Base-by-base conservation (phyloP, 2,113 vertebrate species). In the Corythoichthys haematopterus region DNA sequence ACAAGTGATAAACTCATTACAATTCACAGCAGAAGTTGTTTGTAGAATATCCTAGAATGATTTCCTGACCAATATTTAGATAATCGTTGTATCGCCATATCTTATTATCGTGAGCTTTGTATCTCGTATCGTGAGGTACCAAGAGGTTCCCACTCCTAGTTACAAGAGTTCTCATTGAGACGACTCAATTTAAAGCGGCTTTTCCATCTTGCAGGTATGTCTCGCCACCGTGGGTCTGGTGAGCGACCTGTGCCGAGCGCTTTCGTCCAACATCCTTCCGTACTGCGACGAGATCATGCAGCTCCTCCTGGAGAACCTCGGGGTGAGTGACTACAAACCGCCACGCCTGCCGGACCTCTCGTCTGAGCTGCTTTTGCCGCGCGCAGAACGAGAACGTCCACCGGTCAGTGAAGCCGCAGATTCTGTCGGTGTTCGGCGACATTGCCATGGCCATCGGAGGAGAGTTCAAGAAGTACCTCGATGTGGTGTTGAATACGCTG, bases 241-340 rank as follows among this genome's bases (percentile, higher is more conserved):
- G 69, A 97, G 96, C 37, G 97, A 99, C 81, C 87, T 99, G 13
- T 98, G 96, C 80, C 86, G 97, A 65, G 96, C 96, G 33, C 91
- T 99, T 53, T 95, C 94, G 76, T 89, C 95, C 85, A 98, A 98
- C 89, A 97, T 99, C 82, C 85, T 99, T 86, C 95, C 95, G 76
- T 97, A 94, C 85, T 99, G 97, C 50, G 97, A 99, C 0, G 96
- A 98, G 87, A 95, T 98, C 81, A 98, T 98, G 97, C 95, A 98
- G 86, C 93, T 98, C 74, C 92, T 99, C 10, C 83, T 99, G 87
- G 96, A 98, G 87, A 99, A 99, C 84, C 90, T 99, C 55, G 96
- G 97, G 90, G 97, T 99, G 87, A 95, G 94, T 83, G 52, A 11
- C 38, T 3, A 1, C 37, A 28, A 6, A 3, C 7, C 6, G 5